A percentile compares a stretch with the other conserved stretches of the same genome.
Evolutionary conservation across 1,140 invertebrate genomes (phyloP).

Genomic region (Lepidostoma basale): DNA sequence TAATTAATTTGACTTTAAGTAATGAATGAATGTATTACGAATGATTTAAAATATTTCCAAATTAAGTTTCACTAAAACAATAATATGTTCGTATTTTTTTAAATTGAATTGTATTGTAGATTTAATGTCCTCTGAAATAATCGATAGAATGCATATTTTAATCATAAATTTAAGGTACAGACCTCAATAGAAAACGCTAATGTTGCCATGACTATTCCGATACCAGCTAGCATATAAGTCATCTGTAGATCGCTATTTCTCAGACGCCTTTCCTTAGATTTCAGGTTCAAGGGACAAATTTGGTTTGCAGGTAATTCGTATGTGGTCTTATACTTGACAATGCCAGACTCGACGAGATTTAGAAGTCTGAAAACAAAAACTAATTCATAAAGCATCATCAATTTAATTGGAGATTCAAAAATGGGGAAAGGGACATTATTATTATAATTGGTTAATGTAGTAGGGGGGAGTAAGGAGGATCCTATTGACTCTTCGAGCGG

Average conservation of each 20-base stretch:
- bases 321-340: constrained; percentile 68
- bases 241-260: constrained; percentile 70
- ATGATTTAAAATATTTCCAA: no score
- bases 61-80: no score
- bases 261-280: constrained; percentile 77
- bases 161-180: background rate
- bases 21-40: no score
- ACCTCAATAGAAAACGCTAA: constrained; percentile 71
- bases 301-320: constrained; percentile 70
- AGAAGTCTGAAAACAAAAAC: constrained; percentile 60
- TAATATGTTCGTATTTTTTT: background rate
- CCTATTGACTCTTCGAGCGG: no score
- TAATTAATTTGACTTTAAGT: no score
- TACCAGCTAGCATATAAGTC: constrained; percentile 74
- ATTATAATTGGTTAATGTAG: constrained; percentile 4
- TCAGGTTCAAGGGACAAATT: constrained; percentile 79
- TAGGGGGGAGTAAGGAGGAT: no score
- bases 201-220: constrained; percentile 66
- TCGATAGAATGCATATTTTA: background rate
- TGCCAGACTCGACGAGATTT: constrained; percentile 72
- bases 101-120: background rate
- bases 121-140: background rate
- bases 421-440: no score
- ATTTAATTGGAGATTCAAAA: background rate
- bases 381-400: background rate